Evolutionary conservation across 2,113 vertebrate genomes (phyloP).

Genomic region (Salvator merianae): DNA sequence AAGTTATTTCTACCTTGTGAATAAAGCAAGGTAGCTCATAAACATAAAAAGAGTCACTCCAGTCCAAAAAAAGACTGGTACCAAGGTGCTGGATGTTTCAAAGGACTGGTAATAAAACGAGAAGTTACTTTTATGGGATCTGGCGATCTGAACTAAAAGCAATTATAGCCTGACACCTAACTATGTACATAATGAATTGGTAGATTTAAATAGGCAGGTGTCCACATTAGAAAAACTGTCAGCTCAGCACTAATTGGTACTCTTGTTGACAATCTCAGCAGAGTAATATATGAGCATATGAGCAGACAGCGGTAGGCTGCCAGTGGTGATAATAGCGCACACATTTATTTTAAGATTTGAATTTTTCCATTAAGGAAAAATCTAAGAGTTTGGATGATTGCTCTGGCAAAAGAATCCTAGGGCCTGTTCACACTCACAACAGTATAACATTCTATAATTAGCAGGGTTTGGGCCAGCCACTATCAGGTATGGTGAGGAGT

Average conservation of each 20-base stretch:
- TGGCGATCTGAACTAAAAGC: constrained; percentile 36
- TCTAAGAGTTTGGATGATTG: constrained; percentile 20
- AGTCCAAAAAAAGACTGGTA: constrained; percentile 23
- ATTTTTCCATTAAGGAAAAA: constrained; percentile 56
- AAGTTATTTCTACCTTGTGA: constrained; percentile 30
- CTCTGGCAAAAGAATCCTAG: constrained; percentile 39
- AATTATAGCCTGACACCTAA: constrained; percentile 48
- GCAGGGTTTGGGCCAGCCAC: no score
- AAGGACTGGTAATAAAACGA: constrained; percentile 22
- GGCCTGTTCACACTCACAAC: no score
- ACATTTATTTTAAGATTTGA: constrained; percentile 44
- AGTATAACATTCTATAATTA: no score
- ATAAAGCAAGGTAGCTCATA: constrained; percentile 36
- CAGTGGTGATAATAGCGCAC: constrained; percentile 49
- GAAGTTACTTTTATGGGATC: constrained; percentile 25
- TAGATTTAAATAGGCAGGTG: constrained; percentile 59
- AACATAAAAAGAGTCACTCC: background rate
- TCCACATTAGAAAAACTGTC: constrained; percentile 56
- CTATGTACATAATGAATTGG: constrained; percentile 27
- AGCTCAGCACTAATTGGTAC: constrained; percentile 42
- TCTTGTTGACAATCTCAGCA: constrained; percentile 51
- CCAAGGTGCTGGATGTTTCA: constrained; percentile 17
- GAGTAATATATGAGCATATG: constrained; percentile 50
- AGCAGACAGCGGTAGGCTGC: constrained; percentile 44
- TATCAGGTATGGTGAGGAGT: no score